Percentiles rank a stretch among this genome's conserved stretches.
phyloP scores from a whole-genome alignment of 2,113 vertebrate species.

The Oceanites oceanicus region DNA sequence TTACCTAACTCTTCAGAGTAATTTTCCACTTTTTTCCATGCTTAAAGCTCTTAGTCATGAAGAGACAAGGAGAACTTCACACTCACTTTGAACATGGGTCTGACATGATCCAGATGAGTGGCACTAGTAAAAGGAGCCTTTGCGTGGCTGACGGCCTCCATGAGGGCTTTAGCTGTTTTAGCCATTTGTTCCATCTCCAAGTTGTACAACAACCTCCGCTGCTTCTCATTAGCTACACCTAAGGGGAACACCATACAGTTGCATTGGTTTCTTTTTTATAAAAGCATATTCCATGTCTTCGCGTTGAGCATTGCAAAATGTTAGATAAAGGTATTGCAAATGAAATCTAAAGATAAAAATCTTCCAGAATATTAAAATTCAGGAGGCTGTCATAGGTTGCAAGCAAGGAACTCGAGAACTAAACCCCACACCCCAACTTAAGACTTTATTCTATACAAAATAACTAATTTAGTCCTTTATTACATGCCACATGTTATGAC shows the following conservation, averaged over 20 bases:
- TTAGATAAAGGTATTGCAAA: not conserved
- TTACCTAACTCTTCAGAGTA: not conserved
- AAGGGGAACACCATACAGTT: not conserved
- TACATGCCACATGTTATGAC: not conserved
- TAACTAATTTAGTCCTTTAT: not conserved
- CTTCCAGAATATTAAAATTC: not conserved
- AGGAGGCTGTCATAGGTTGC: not conserved
- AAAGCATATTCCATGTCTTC: not conserved
- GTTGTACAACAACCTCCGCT: conserved; percentile 92
- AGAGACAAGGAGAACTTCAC: not conserved
- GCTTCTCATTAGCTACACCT: conserved; percentile 93
- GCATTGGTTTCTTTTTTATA: not conserved
- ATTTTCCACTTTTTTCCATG: not conserved
- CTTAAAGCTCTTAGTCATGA: not conserved
- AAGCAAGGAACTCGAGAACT: not conserved
- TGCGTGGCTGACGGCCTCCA: conserved; percentile 97
- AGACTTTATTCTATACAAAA: not conserved
- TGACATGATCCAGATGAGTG: conserved; percentile 94
- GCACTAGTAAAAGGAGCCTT: conserved; percentile 96
- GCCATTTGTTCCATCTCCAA: conserved; percentile 99
- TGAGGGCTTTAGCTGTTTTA: conserved; percentile 95
- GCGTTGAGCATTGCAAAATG: not conserved
- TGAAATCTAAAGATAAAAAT: not conserved
- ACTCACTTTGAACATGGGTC: conserved; percentile 97
- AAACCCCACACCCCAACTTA: not conserved